A percentile compares a stretch with the other conserved stretches of the same genome.
phyloP scores from a whole-genome alignment of 2,113 vertebrate species.

The Lamprologus callipterus region DNA sequence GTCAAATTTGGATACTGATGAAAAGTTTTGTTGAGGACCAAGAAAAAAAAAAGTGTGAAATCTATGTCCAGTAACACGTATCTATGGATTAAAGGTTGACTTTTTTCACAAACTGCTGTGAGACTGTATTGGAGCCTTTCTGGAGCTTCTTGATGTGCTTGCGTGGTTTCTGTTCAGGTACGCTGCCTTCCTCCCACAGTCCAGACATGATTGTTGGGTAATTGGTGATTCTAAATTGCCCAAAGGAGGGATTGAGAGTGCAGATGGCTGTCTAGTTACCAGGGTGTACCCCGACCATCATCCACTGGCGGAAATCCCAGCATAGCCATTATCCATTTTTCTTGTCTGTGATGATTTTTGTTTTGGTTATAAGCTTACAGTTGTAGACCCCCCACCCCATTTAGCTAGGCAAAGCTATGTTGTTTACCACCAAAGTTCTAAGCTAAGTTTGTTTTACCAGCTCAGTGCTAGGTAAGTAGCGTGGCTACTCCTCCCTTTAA shows the following conservation, averaged over 20 bases:
- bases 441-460: background rate
- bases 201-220: background rate
- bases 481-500: background rate
- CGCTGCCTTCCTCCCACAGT: background rate
- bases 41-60: background rate
- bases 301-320: background rate
- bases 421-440: background rate
- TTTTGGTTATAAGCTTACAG: background rate
- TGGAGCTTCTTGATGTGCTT: background rate
- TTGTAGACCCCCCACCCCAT: background rate
- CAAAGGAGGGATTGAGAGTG: background rate
- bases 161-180: background rate
- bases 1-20: background rate
- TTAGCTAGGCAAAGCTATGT: background rate
- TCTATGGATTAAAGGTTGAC: background rate
- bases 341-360: background rate
- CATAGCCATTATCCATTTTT: background rate
- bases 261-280: background rate
- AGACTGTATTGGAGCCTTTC: background rate
- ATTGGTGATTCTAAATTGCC: background rate
- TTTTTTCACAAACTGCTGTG: background rate
- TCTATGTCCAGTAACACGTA: background rate
- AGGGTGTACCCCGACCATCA: background rate
- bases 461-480: background rate
- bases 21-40: background rate